Percentiles rank a stretch among this genome's conserved stretches.
Evolutionary conservation across 2,113 vertebrate genomes (phyloP).

Genomic region (Cranoglanis bouderius): DNA sequence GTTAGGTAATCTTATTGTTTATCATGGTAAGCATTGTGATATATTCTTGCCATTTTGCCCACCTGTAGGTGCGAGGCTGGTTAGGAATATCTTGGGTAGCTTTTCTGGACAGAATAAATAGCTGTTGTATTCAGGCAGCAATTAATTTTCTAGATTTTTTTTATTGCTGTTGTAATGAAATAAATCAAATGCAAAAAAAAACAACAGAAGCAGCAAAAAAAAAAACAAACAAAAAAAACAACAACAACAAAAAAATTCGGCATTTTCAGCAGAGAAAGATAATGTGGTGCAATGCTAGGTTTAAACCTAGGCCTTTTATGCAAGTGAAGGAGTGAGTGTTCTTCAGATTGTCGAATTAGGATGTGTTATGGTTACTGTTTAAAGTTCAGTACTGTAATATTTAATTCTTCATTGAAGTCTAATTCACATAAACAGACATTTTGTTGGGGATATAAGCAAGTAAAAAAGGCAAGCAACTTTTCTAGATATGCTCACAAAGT

Average conservation of each 20-base stretch:
- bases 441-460: neutral
- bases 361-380: neutral
- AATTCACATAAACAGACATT: neutral
- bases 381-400: neutral
- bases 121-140: neutral
- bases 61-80: neutral
- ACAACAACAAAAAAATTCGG: neutral
- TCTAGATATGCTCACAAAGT: neutral
- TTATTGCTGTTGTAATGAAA: neutral
- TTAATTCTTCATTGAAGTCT: neutral
- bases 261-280: neutral
- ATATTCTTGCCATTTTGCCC: neutral
- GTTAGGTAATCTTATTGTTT: neutral
- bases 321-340: neutral
- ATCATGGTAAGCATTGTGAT: neutral
- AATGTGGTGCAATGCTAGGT: neutral
- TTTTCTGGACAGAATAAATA: neutral
- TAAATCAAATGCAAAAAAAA: neutral
- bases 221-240: too few relatives aligned
- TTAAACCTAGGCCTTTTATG: neutral
- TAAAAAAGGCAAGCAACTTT: neutral
- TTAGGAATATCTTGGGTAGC: neutral
- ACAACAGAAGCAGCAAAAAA: too few relatives aligned
- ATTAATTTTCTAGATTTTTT: neutral
- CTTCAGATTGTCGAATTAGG: neutral